Base-by-base conservation (phyloP, 2,888 invertebrate species). In the Drosophila barbarae region DNA sequence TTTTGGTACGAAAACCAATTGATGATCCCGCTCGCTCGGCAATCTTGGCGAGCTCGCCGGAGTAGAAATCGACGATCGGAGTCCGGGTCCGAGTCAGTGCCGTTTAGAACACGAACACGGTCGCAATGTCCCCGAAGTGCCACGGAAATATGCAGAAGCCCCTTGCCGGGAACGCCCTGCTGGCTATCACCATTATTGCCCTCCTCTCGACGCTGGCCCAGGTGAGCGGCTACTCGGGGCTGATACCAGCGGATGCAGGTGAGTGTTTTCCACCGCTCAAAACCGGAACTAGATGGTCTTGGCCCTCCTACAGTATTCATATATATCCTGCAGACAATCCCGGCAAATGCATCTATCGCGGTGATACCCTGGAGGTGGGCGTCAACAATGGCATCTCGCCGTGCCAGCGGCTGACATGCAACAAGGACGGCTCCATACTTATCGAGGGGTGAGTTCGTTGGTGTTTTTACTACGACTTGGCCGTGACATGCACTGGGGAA, bases 301-400 rank as follows among this genome's bases (percentile, higher is more conserved):
- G 28, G 28, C 10, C 12, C 23, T 23, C 23, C 23, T 34, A n/a
- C 5, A 34, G 13, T n/a, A 7, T 6, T n/a, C 7, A 5, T n/a
- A 23, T n/a, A 23, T 2, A 28, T 13, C n/a, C 23, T 49, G 23
- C 52, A 84, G 84, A 53, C 34, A 79, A 81, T 63, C 84, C 77
- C n/a, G 87, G 85, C n/a, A 87, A 87, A 57, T 88, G 88, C 68
- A 49, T 79, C 21, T 88, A 89, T 73, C 88, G 87, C 26, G 87
- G 87, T 21, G 88, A 87, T 54, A 64, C 69, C 21, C 65, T 88
- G 5, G 63, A 80, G 34, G 21, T 69, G 53, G 88, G 88, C n/a
- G 50, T 80, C n/a, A 87, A 79, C 69, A 54, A 75, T 38, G 88
- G 87, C 13, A 85, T 84, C 18, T 73, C 84, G 35, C 87, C 88